phyloP scores from a whole-genome alignment of 2,113 vertebrate species.

The Podarcis cretensis region DNA sequence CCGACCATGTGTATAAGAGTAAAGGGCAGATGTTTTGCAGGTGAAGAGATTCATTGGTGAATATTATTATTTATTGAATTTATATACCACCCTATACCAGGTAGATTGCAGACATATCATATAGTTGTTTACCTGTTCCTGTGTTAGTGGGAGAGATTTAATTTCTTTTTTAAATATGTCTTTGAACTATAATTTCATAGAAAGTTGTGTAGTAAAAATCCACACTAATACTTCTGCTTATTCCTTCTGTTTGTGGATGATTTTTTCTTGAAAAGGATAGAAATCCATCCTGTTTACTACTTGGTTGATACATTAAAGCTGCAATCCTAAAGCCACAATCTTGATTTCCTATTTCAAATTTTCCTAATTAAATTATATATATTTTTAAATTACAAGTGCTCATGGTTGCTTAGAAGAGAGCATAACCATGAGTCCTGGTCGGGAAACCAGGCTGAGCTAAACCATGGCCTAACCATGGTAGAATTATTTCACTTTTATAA shows the following conservation, averaged over 20 bases:
- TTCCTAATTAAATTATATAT: too few species aligned
- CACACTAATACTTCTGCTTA: not conserved
- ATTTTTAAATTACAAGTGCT: too few species aligned
- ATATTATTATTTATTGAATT: too few species aligned
- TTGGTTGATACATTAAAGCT: not conserved
- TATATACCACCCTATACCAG: too few species aligned
- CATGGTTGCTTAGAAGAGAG: too few species aligned
- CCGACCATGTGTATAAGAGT: not conserved
- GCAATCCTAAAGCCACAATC: not conserved
- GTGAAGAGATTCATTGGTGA: not conserved
- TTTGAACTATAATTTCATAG: not conserved
- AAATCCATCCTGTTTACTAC: not conserved
- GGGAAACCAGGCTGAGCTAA: too few species aligned
- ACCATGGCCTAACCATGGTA: too few species aligned
- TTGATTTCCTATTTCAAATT: too few species aligned
- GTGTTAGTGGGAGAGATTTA: not conserved
- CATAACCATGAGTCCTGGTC: too few species aligned
- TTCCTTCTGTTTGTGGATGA: not conserved
- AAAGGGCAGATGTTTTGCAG: not conserved
- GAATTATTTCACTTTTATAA: too few species aligned
- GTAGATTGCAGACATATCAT: not conserved
- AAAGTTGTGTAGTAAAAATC: slow-evolving; percentile 8
- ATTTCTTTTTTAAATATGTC: not conserved
- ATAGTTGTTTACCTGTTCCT: not conserved
- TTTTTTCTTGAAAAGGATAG: not conserved